Percentiles rank a stretch among this genome's conserved stretches.
These are phyloP conservation scores for Nixonia krombeini DNA, from an alignment of 1,140 invertebrate genomes.

Conservation along the genomic window DNA sequence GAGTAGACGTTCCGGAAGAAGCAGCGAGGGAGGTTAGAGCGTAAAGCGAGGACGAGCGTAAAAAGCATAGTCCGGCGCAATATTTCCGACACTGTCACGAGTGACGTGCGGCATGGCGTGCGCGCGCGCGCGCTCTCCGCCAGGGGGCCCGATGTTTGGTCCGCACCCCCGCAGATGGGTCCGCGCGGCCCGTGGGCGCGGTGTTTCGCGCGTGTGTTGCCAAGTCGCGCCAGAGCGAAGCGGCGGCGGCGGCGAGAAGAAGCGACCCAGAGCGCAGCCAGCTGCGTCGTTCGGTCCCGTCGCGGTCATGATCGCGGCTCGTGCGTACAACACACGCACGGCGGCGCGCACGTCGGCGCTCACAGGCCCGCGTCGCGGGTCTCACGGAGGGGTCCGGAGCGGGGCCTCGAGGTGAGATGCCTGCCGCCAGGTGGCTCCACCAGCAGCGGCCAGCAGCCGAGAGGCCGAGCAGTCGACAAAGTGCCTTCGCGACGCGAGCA, in stretches of 20 bases:
- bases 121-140: too few species aligned
- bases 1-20: too few species aligned
- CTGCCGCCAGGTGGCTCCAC: slow-evolving; percentile 71
- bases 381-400: slow-evolving; percentile 35
- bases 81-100: slow-evolving; percentile 26
- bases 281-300: slow-evolving; percentile 34
- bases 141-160: too few species aligned
- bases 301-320: slow-evolving; percentile 7
- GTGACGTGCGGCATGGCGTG: slow-evolving; percentile 27
- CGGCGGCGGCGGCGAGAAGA: too few species aligned
- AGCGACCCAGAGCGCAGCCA: slow-evolving; percentile 25
- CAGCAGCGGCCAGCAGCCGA: slow-evolving; percentile 65
- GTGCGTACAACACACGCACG: too few species aligned
- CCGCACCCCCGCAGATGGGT: slow-evolving; percentile 35
- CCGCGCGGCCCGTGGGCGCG: slow-evolving; percentile 44
- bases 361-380: slow-evolving; percentile 11
- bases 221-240: too few species aligned
- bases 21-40: too few species aligned
- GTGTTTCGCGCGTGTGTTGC: slow-evolving; percentile 21
- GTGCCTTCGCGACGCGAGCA: slow-evolving; percentile 64
- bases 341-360: slow-evolving; percentile 15
- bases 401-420: slow-evolving; percentile 43
- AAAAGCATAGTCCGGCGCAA: slow-evolving; percentile 13
- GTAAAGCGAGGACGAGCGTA: too few species aligned
- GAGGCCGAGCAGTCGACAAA: slow-evolving; percentile 66